phyloP scores from a whole-genome alignment of 2,797 vertebrate species.

The Octomys mimax region DNA sequence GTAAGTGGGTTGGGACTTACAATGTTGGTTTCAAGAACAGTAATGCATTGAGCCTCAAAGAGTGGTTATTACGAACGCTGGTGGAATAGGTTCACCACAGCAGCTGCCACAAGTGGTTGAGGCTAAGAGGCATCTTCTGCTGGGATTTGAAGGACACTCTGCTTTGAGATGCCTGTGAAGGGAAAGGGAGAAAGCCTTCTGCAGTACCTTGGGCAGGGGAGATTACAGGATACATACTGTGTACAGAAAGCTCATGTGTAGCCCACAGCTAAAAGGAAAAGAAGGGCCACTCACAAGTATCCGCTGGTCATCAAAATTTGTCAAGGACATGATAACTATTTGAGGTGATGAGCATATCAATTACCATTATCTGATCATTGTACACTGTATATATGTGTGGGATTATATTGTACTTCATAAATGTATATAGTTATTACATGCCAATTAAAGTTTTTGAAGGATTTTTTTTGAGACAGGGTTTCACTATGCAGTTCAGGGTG shows the following conservation, averaged over 20 bases:
- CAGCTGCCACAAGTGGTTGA: not conserved
- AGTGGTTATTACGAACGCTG: not conserved
- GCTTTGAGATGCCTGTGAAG: not conserved
- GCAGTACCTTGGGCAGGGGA: not conserved
- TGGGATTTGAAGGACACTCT: not conserved
- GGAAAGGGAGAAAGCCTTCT: not conserved
- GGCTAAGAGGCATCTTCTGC: not conserved
- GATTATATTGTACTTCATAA: not conserved
- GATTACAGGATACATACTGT: not conserved
- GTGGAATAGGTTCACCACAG: not conserved
- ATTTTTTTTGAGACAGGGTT: not conserved
- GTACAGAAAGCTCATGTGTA: not conserved
- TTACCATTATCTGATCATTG: not conserved
- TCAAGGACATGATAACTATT: not conserved
- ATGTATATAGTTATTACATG: not conserved
- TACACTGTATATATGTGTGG: not conserved
- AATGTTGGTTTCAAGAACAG: slow-evolving; percentile 12
- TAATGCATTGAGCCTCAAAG: not conserved
- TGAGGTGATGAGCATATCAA: not conserved
- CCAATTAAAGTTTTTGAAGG: not conserved
- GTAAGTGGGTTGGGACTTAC: not conserved
- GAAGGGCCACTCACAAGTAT: not conserved
- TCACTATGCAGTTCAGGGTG: not conserved
- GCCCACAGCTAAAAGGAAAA: not conserved
- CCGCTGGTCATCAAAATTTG: not conserved